These are phyloP conservation scores for Gallinago undulata DNA, from an alignment of 2,113 vertebrate species.

Conservation along the genomic window DNA sequence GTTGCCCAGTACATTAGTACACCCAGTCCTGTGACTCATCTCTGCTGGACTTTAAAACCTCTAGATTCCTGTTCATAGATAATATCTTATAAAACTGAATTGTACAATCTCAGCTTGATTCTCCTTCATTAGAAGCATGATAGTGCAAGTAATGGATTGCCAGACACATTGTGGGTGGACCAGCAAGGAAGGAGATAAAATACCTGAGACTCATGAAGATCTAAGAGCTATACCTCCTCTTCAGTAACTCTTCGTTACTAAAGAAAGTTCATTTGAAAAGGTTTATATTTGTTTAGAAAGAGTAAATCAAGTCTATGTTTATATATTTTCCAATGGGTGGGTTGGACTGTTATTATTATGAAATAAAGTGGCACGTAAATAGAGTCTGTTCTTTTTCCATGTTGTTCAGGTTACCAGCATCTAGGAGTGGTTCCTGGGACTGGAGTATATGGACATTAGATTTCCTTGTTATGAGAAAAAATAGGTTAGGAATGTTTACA, in stretches of 20 bases:
- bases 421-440: neutral
- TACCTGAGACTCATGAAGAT: neutral
- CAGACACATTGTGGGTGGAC: neutral
- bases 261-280: neutral
- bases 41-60: neutral
- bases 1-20: neutral
- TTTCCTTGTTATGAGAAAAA: neutral
- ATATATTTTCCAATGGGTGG: neutral
- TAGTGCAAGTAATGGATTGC: neutral
- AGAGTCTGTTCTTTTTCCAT: neutral
- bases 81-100: neutral
- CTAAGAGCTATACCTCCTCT: neutral
- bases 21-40: neutral
- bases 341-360: neutral
- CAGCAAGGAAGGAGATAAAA: neutral
- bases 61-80: neutral
- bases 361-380: neutral
- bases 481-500: neutral
- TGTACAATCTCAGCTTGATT: neutral
- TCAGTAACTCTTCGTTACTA: neutral
- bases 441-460: neutral
- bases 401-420: neutral
- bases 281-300: neutral
- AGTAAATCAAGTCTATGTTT: neutral
- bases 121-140: neutral